phyloP scores from a whole-genome alignment of 1,140 invertebrate genomes.

The Ostrea edulis region DNA sequence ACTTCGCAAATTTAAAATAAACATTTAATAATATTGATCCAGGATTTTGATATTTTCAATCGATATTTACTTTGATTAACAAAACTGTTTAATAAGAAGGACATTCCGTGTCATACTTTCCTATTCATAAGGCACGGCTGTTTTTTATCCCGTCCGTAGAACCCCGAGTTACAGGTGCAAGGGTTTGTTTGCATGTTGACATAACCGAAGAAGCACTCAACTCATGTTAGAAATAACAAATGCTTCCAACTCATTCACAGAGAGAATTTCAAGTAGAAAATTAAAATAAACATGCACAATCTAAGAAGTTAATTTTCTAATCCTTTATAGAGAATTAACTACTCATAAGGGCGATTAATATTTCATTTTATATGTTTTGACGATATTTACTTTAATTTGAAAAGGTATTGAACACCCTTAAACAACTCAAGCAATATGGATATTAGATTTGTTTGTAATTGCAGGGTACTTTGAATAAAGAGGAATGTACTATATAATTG shows the following conservation, averaged over 20 bases:
- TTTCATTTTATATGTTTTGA: conserved; percentile 42
- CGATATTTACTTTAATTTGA: conserved; percentile 29
- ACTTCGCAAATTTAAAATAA: conserved; percentile 49
- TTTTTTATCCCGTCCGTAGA: background rate
- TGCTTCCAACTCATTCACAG: conserved; percentile 39
- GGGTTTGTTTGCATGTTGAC: conserved; percentile 44
- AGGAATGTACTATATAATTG: background rate
- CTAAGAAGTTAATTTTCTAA: conserved; percentile 56
- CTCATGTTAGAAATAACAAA: conserved; percentile 46
- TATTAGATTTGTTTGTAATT: conserved; percentile 37
- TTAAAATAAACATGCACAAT: conserved; percentile 50
- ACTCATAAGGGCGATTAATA: conserved; percentile 42
- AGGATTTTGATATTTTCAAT: conserved; percentile 46
- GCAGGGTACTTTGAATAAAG: background rate
- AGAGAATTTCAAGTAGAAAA: conserved; percentile 20
- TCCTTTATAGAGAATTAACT: conserved; percentile 55
- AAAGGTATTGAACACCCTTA: conserved; percentile 19
- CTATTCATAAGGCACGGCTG: conserved; percentile 3
- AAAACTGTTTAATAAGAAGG: conserved; percentile 39
- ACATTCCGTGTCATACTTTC: conserved; percentile 29
- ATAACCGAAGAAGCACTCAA: conserved; percentile 39
- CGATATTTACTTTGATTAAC: conserved; percentile 46
- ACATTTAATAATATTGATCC: conserved; percentile 45
- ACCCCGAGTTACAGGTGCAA: conserved; percentile 42
- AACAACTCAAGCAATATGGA: conserved; percentile 31